Percentiles rank a stretch among this genome's conserved stretches.
phyloP scores from a whole-genome alignment of 2,797 vertebrate genomes.

The Aratinga solstitialis region DNA sequence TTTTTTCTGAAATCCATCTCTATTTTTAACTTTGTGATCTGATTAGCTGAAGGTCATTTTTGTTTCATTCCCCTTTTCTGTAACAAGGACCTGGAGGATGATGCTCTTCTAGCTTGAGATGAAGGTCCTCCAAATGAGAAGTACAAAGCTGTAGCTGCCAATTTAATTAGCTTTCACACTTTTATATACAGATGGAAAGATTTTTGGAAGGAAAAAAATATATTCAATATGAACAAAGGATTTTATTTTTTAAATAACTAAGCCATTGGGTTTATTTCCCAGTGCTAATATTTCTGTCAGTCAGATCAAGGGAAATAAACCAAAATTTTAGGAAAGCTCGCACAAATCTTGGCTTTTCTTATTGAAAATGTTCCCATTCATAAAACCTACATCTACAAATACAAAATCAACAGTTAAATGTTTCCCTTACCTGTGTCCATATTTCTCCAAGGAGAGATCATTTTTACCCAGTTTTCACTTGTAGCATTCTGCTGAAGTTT shows the following conservation, averaged over 20 bases:
- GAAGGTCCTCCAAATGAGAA: slow-evolving; percentile 34
- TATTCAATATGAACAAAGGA: background rate
- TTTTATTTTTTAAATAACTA: slow-evolving; percentile 7
- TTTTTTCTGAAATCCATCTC: background rate
- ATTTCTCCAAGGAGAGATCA: slow-evolving; percentile 16
- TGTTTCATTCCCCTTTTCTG: background rate
- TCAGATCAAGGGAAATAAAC: slow-evolving; percentile 42
- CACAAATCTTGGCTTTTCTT: background rate
- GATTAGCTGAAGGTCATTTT: background rate
- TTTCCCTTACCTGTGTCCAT: background rate
- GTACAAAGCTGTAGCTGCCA: slow-evolving; percentile 3
- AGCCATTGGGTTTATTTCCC: slow-evolving; percentile 2
- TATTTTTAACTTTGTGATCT: background rate
- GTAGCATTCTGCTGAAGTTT: background rate
- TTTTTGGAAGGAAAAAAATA: slow-evolving; percentile 26
- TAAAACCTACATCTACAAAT: slow-evolving; percentile 5
- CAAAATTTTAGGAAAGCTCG: background rate
- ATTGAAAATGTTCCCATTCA: background rate
- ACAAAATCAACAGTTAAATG: slow-evolving; percentile 26
- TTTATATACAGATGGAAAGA: background rate
- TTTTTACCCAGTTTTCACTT: slow-evolving; percentile 1
- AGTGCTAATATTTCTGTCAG: slow-evolving; percentile 18
- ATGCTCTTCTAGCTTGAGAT: slow-evolving; percentile 7
- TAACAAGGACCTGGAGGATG: background rate
- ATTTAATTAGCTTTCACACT: slow-evolving; percentile 15